Evolutionary conservation across 2,797 vertebrate genomes (phyloP), one percentile per base, ranked within the genome.

Genomic region (Cirrhinus mrigala): DNA sequence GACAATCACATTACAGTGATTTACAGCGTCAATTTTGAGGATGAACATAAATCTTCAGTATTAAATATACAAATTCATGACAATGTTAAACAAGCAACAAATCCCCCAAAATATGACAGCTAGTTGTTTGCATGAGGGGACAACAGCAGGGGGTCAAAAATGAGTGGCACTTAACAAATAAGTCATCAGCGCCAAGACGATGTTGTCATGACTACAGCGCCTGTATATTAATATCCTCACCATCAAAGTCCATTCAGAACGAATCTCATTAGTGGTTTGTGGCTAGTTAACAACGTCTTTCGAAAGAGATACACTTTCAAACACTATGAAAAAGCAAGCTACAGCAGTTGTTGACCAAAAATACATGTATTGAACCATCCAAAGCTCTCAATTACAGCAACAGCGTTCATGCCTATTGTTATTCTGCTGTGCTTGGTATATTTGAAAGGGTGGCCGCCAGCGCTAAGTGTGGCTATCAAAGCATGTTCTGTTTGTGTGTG

Each of bases 1-100:
- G 85, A 91, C 69, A 15, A 44, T 71, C 22, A 83, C 76, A 93
- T 90, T 92, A 71, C 93, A 92, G 8, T 40, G 40, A 81, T 11
- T 24, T 50, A 24, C 22, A 24, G 33, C 22, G 22, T 3, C 15
- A 0, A 58, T 40, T 37, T 75, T 50, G 1, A 70, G 20, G 37
- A 33, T 54, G 8, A 3, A n/a, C 6, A 54, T 27, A 37, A 18
- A 40, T n/a, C 50, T 20, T 50, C 24, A n/a, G 14, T 14, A 56
- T 20, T 24, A 37, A 37, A 37, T 37, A 37, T 37, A 37, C 33
- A 37, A 37, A 37, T 37, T 37, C 33, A 37, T 37, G 33, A 37
- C 33, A 37, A 37, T 37, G 33, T 37, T 37, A 37, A 37, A 37
- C 33, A 37, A 37, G 79, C 44, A 79, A 40, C 20, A n/a, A 22